These are phyloP conservation scores for Leptosomus discolor DNA, from an alignment of 2,113 vertebrate genomes.

Conservation along the genomic window DNA sequence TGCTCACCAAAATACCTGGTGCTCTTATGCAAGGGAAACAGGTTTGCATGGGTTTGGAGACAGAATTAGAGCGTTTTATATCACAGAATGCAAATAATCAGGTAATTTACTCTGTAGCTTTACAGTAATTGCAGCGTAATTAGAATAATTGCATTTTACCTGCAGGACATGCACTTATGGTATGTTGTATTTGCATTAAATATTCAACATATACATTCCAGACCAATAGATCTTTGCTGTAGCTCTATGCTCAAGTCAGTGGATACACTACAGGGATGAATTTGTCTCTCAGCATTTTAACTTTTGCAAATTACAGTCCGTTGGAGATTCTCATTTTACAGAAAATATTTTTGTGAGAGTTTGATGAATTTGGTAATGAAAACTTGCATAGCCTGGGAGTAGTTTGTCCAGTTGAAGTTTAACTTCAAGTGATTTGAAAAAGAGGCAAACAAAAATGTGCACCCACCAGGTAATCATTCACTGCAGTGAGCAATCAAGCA, in stretches of 20 bases:
- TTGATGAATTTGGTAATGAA: neutral
- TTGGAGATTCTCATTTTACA: neutral
- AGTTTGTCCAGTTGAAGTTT: neutral
- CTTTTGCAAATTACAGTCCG: neutral
- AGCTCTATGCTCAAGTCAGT: neutral
- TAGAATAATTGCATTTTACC: slow-evolving; percentile 62
- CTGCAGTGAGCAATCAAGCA: neutral
- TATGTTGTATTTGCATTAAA: slow-evolving; percentile 45
- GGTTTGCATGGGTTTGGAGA: neutral
- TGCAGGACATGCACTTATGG: slow-evolving; percentile 47
- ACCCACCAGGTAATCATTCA: neutral
- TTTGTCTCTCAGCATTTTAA: neutral
- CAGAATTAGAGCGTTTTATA: slow-evolving; percentile 21
- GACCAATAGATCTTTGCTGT: neutral
- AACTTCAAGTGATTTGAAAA: neutral
- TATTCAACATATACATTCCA: slow-evolving; percentile 31
- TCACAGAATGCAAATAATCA: slow-evolving; percentile 45
- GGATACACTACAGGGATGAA: neutral
- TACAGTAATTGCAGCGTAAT: slow-evolving; percentile 56
- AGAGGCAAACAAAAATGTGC: neutral
- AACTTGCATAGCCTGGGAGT: neutral
- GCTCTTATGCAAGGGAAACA: neutral
- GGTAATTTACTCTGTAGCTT: slow-evolving; percentile 50
- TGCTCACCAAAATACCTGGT: neutral
- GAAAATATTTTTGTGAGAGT: neutral